Base-by-base conservation (phyloP, 2,797 vertebrate species). In the Netta rufina region DNA sequence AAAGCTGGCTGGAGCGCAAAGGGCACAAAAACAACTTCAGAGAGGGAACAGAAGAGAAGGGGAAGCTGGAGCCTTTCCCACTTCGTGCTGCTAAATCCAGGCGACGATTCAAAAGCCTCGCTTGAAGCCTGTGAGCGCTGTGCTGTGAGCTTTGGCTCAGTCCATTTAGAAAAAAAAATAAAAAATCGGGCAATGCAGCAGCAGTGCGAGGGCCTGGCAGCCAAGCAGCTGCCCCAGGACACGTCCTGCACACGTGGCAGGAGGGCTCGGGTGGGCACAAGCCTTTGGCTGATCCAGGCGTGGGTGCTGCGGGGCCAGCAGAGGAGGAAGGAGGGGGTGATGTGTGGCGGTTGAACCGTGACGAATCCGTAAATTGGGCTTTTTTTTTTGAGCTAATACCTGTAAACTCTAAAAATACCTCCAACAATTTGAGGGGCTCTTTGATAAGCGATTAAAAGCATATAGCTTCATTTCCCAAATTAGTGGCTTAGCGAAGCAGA, bases 391-490 rank as follows among this genome's bases (percentile, higher is more conserved):
- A 96, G 74, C 41, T 95, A 96, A 95, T 95, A 82, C 76, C 67
- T 91, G 64, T 67, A 95, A 96, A 96, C 89, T 92, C 84, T 75
- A 61, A 85, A 93, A 92, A 89, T 79, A 90, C n/a, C 79, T 70
- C 69, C 56, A 57, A 32, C 22, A 41, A 54, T n/a, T 92, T 3
- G 6, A 67, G 69, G 82, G 82, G 60, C 51, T 76, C 92, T 92
- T 80, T 92, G 71, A 54, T 51, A 53, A 45, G 79, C 79, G 79
- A 93, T 96, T 91, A 96, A 96, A 89, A 77, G 57, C 86, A 88
- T 86, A 13, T 10, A 69, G 74, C 71, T 95, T 80, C 53, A 39
- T 92, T 90, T 62, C 57, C 78, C 60, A 84, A 38, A 61, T 88
- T 74, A 73, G 86, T 51, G 65, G 95, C 87, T 96, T 91, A 91